These are phyloP conservation scores for Cataglyphis livida DNA, from an alignment of 2,888 invertebrate genomes.

Conservation along the genomic window DNA sequence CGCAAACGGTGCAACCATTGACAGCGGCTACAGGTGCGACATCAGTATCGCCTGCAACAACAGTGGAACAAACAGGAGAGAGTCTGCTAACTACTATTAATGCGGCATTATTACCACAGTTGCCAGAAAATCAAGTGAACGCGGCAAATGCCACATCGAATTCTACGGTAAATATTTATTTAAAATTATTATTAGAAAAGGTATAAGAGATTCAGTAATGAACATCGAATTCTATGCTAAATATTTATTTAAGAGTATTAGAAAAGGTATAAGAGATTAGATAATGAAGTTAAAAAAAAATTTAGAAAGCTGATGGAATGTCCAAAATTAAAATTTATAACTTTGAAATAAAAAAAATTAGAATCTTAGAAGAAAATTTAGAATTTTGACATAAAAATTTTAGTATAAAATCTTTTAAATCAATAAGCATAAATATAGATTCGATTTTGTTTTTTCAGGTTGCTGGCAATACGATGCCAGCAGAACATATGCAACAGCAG, in stretches of 20 bases:
- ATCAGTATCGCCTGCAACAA: slow-evolving; percentile 63
- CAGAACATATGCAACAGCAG: slow-evolving; percentile 79
- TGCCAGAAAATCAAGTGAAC: slow-evolving; percentile 80
- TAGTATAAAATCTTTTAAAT: not conserved
- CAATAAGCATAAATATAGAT: not conserved
- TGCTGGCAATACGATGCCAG: slow-evolving; percentile 70
- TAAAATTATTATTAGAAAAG: not conserved
- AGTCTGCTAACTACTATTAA: slow-evolving; percentile 81
- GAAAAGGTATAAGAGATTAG: not conserved
- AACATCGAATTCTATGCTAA: slow-evolving; percentile 60
- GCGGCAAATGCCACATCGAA: slow-evolving; percentile 73
- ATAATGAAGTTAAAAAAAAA: not conserved
- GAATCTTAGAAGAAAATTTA: not conserved
- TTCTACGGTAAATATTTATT: slow-evolving; percentile 73
- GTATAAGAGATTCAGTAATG: too few relatives aligned
- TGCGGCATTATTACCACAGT: slow-evolving; percentile 80
- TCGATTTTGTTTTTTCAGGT: slow-evolving; percentile 71
- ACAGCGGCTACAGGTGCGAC: slow-evolving; percentile 57
- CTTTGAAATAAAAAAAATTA: not conserved
- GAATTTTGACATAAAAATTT: not conserved
- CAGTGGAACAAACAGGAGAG: slow-evolving; percentile 77
- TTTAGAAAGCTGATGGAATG: not conserved
- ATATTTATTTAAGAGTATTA: slow-evolving; percentile 57
- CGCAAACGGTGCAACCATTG: slow-evolving; percentile 60
- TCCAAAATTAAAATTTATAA: not conserved